Evolutionary conservation across 2,113 vertebrate species (phyloP), one percentile per base, ranked within the genome.

Genomic region (Mirounga angustirostris): DNA sequence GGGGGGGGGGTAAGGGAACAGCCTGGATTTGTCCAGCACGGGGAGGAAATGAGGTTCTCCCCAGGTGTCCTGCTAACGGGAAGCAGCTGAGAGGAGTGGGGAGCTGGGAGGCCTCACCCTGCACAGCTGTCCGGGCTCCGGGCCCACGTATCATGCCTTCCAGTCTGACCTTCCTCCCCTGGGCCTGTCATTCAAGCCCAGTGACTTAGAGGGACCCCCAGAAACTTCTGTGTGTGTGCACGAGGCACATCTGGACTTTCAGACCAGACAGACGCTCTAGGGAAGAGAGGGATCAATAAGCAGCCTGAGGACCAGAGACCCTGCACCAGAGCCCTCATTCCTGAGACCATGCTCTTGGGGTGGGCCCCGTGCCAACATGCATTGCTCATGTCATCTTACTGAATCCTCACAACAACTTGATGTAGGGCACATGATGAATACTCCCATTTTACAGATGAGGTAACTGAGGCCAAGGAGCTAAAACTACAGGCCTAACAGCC

Each of bases 21-120:
- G 54, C 88, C 63, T 26, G 15, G 22, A 46, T 19, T 83, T 69
- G n/a, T 85, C 46, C 74, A 28, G 24, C 3, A 5, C 28, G 33
- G 71, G 43, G 69, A 74, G 89, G 56, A 95, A 93, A 85, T 46
- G 11, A 0, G 7, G 56, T 88, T 97, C 85, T 93, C 82, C 65
- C 61, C 4, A 1, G n/a, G 86, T 40, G 73, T 89, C 86, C 74
- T 12, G 33, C 71, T 85, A 71, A 94, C 94, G 85, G 97, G 91
- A 97, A 96, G 89, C 85, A 92, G 56, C 85, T 82, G 92, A 65
- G 46, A 91, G 43, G 63, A 52, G 0, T 0, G 21, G 61, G 19
- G n/a, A 26, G 50, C n/a, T 24, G 40, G 36, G 18, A 13, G 21
- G 30, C 30, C 81, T 92, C 21, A 14, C 43, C 56, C 80, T 18